Conservation (phyloP, 2,113 vertebrate genomes). For the Polypterus bichir region DNA sequence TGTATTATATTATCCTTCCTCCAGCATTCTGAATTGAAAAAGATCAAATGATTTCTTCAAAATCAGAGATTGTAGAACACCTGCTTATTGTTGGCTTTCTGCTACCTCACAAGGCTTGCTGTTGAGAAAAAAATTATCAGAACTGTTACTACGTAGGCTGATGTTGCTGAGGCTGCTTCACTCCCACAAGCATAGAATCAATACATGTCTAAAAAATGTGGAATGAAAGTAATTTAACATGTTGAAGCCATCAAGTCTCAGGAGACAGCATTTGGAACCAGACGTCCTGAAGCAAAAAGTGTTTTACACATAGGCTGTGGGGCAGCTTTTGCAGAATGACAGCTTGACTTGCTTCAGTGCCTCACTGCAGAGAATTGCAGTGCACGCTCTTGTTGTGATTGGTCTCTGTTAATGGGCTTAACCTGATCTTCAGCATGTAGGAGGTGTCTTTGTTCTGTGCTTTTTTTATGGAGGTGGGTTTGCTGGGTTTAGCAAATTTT, state of each 20-base stretch:
- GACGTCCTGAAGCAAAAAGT: conserved; percentile 42
- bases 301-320: conserved; percentile 46
- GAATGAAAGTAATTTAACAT: conserved; percentile 66
- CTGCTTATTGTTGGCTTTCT: no score
- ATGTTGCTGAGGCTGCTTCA: conserved; percentile 21
- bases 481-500: background rate
- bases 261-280: conserved; percentile 49
- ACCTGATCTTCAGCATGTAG: conserved; percentile 54
- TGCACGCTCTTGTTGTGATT: conserved; percentile 88
- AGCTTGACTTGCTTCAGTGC: conserved; percentile 68
- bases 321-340: conserved; percentile 65
- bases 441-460: conserved; percentile 38
- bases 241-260: conserved; percentile 57
- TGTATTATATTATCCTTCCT: no score
- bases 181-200: background rate
- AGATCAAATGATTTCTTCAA: no score
- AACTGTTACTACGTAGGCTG: no score
- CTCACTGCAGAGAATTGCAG: conserved; percentile 96
- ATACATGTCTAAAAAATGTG: conserved; percentile 44
- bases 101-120: no score
- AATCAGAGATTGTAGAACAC: no score
- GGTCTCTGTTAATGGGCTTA: conserved; percentile 85
- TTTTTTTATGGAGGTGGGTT: conserved; percentile 13
- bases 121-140: no score
- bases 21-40: no score